Conservation (phyloP, 2,113 vertebrate species). For the Coreoperca whiteheadi region DNA sequence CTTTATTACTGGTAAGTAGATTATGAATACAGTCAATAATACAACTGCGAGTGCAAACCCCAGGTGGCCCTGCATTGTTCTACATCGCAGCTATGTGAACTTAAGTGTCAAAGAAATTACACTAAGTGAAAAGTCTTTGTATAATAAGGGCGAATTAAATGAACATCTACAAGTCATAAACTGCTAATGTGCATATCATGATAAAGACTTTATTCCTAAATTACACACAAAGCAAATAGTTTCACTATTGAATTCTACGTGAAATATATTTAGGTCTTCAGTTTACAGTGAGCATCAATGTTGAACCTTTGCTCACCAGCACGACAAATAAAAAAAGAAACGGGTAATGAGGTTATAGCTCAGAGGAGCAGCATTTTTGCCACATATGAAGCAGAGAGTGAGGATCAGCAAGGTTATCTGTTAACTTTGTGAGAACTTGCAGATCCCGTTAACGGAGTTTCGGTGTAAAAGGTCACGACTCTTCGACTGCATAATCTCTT, state of each 20-base stretch:
- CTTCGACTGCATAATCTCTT: neutral
- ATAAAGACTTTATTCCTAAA: neutral
- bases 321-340: neutral
- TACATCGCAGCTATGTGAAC: neutral
- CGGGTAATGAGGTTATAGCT: neutral
- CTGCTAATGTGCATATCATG: neutral
- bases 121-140: neutral
- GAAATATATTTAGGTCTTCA: neutral
- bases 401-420: neutral
- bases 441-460: neutral
- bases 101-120: neutral
- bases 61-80: neutral
- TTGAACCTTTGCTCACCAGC: neutral
- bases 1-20: neutral
- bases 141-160: neutral
- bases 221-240: neutral
- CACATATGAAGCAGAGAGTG: neutral
- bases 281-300: neutral
- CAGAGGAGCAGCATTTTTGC: neutral
- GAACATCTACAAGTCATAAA: neutral
- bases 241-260: neutral
- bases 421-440: neutral
- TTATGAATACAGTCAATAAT: neutral
- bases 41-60: neutral
- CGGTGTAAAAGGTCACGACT: neutral